Evolutionary conservation across 2,797 vertebrate genomes (phyloP).

Genomic region (Bovichtus variegatus): DNA sequence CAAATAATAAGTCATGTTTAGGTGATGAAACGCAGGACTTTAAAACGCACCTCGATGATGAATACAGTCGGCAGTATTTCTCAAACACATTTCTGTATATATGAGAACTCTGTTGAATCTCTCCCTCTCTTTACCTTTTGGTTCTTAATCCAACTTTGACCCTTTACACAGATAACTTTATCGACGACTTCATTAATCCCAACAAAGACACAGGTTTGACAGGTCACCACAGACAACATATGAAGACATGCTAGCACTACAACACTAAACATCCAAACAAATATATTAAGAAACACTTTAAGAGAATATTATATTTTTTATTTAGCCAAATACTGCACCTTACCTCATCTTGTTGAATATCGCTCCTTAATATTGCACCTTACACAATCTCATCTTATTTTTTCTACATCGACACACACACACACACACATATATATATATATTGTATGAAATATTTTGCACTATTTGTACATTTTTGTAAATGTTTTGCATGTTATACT

Average conservation of each 20-base stretch:
- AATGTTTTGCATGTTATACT: no score
- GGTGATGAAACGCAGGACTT: not conserved
- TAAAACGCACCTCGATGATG: not conserved
- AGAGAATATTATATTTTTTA: no score
- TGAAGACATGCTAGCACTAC: not conserved
- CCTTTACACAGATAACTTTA: not conserved
- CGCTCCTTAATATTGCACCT: no score
- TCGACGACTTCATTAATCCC: not conserved
- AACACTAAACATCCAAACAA: not conserved
- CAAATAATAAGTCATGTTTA: conserved; percentile 11
- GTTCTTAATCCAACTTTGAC: not conserved
- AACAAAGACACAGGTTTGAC: not conserved
- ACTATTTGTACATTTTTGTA: no score
- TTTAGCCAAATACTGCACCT: no score
- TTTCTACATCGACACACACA: no score
- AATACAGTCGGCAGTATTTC: not conserved
- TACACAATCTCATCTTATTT: no score
- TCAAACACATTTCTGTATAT: not conserved
- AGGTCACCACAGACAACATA: not conserved
- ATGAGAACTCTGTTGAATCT: not conserved
- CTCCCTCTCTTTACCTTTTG: not conserved
- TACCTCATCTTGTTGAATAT: no score
- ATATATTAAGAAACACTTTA: not conserved
- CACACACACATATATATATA: no score
- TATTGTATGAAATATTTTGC: no score